Percentiles rank a stretch among this genome's conserved stretches.
Conservation (phyloP, 1,140 invertebrate genomes). For the Solen grandis region DNA sequence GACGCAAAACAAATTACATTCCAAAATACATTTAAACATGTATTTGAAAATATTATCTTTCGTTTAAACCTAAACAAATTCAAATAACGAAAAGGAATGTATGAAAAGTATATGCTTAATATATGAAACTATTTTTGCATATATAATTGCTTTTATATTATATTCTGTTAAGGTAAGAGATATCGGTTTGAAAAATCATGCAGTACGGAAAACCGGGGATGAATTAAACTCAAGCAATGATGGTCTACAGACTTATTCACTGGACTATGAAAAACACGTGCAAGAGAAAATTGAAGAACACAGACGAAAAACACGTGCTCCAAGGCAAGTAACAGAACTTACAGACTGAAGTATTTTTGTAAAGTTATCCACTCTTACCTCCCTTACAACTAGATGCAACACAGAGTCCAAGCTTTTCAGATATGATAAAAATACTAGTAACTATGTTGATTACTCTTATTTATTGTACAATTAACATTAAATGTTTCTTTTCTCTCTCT, state of each 20-base stretch:
- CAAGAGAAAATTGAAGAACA: constrained; percentile 49
- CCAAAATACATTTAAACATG: no score
- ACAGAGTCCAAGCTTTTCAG: not conserved
- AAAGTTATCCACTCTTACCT: not conserved
- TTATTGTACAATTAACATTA: not conserved
- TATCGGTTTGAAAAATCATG: no score
- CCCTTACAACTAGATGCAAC: not conserved
- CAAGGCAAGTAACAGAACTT: not conserved
- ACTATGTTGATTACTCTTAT: not conserved
- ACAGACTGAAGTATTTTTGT: not conserved
- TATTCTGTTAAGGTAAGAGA: no score
- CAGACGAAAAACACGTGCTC: constrained; percentile 17
- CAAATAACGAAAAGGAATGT: no score
- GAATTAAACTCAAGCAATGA: constrained; percentile 5
- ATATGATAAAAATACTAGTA: not conserved
- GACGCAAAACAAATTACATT: no score
- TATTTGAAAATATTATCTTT: no score
- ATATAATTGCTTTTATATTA: no score
- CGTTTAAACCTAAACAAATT: no score
- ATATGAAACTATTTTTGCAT: no score
- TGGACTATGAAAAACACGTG: constrained; percentile 50
- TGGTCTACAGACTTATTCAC: constrained; percentile 31
- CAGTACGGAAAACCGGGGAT: no score
- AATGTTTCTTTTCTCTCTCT: not conserved
- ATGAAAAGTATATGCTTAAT: no score